Conservation (phyloP, 2,888 invertebrate genomes). For the Oscheius onirici region DNA sequence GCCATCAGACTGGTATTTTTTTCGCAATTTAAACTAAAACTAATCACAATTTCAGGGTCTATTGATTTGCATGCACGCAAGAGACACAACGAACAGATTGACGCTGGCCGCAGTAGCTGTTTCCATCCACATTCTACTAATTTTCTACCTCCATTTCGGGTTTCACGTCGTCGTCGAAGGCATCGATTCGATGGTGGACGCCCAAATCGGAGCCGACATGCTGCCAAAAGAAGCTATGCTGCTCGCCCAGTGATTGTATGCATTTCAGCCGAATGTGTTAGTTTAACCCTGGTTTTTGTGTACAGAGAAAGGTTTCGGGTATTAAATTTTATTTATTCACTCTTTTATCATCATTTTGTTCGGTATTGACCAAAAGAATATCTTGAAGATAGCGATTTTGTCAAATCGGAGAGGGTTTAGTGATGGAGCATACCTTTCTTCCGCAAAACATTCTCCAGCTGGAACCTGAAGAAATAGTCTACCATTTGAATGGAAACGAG, state of each 20-base stretch:
- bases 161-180: constrained; percentile 74
- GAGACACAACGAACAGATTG: constrained; percentile 42
- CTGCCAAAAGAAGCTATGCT: background rate
- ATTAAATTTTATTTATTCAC: constrained; percentile 17
- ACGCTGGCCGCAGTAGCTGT: constrained; percentile 60
- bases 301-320: constrained; percentile 14
- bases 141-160: constrained; percentile 75
- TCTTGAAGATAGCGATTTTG: background rate
- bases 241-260: background rate
- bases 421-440: constrained; percentile 26
- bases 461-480: background rate
- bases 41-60: constrained; percentile 51
- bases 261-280: background rate
- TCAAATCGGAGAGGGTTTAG: background rate
- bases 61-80: constrained; percentile 43
- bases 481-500: too few relatives aligned
- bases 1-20: constrained; percentile 73
- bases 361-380: background rate
- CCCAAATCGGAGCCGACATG: constrained; percentile 9
- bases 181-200: constrained; percentile 25
- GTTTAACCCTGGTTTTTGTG: constrained; percentile 3
- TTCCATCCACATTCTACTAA: constrained; percentile 73
- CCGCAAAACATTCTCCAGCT: constrained; percentile 32
- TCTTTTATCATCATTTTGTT: background rate
- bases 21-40: too few relatives aligned